Evolutionary conservation across 2,113 vertebrate species (phyloP).

Genomic region (Triplophysa tibetana): DNA sequence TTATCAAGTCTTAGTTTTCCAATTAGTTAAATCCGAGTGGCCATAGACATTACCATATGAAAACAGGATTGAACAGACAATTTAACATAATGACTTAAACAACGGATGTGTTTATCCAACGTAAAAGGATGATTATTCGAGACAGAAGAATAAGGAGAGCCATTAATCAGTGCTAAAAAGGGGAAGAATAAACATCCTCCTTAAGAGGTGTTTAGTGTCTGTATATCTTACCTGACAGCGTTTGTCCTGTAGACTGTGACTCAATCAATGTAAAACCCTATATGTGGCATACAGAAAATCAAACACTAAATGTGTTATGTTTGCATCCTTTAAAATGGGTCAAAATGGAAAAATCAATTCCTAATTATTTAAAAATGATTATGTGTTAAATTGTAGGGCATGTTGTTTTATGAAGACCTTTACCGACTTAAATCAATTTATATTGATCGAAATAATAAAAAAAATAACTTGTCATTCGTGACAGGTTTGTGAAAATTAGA

Average conservation of each 20-base stretch:
- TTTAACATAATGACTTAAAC: conserved; percentile 61
- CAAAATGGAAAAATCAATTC: background rate
- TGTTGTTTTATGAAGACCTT: background rate
- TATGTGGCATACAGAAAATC: background rate
- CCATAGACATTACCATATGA: conserved; percentile 52
- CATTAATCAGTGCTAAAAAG: conserved; percentile 51
- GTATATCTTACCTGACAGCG: conserved; percentile 50
- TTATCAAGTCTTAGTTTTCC: conserved; percentile 40
- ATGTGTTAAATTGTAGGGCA: background rate
- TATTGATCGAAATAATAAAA: background rate
- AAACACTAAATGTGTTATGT: background rate
- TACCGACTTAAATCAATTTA: background rate
- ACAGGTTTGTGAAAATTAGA: background rate
- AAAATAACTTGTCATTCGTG: no score
- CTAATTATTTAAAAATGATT: background rate
- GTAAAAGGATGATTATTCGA: conserved; percentile 56
- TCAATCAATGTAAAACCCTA: conserved; percentile 37
- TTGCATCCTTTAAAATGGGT: background rate
- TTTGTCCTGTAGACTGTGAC: conserved; percentile 43
- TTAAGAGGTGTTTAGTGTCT: conserved; percentile 45
- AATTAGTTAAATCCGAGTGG: conserved; percentile 51
- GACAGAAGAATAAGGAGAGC: conserved; percentile 46
- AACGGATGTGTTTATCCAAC: conserved; percentile 64
- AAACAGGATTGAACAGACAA: conserved; percentile 51
- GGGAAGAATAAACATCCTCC: conserved; percentile 52